A percentile compares a stretch with the other conserved stretches of the same genome.
Evolutionary conservation across 2,888 invertebrate species (phyloP).

Genomic region (Rotaria macrura): DNA sequence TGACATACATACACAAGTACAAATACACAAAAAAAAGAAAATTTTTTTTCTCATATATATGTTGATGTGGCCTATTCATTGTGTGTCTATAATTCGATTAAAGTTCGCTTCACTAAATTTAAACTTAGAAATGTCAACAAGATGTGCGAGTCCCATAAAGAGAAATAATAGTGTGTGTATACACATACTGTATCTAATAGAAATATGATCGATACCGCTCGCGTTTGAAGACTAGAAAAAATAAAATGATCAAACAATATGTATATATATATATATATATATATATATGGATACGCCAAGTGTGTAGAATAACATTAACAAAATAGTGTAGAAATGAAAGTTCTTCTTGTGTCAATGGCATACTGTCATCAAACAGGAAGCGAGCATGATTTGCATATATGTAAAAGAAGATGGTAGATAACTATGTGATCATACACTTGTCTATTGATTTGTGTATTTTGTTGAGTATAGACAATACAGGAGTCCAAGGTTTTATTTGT

Average conservation of each 20-base stretch:
- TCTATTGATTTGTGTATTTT: not conserved
- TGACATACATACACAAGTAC: not conserved
- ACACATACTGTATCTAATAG: not conserved
- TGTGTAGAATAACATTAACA: slow-evolving; percentile 10
- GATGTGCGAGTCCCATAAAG: slow-evolving; percentile 15
- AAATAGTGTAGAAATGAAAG: not conserved
- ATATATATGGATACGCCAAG: not conserved
- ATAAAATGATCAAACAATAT: not conserved
- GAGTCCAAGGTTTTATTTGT: not conserved
- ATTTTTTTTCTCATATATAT: not conserved
- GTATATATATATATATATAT: not conserved
- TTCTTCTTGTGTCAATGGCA: not conserved
- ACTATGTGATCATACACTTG: not conserved
- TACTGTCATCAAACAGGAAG: not conserved
- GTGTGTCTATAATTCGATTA: slow-evolving; percentile 12
- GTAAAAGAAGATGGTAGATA: not conserved
- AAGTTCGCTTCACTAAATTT: slow-evolving; percentile 8
- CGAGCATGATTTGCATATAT: not conserved
- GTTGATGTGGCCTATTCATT: not conserved
- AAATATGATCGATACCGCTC: slow-evolving; percentile 1
- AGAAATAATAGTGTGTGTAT: not conserved
- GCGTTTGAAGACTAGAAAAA: not conserved
- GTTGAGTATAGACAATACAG: not conserved
- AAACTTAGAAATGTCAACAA: slow-evolving; percentile 15
- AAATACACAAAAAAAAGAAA: no score